phyloP scores from a whole-genome alignment of 2,113 vertebrate species.

The Ramphastos sulfuratus region DNA sequence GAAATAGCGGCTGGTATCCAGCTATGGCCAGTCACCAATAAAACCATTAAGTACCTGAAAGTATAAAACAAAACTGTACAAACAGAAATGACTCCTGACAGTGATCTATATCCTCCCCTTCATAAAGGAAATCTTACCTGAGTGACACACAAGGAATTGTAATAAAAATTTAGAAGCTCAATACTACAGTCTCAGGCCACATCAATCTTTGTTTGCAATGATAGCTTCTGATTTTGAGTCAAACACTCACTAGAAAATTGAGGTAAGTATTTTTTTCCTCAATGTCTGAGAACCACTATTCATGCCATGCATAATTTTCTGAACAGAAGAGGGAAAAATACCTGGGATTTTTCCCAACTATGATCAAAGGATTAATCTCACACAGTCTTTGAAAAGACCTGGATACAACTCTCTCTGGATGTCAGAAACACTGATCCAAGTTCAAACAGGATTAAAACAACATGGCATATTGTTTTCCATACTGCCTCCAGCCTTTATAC shows the following conservation, averaged over 20 bases:
- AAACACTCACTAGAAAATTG: background rate
- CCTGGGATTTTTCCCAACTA: background rate
- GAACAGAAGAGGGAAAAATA: background rate
- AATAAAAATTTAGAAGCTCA: constrained; percentile 77
- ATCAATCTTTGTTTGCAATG: constrained; percentile 73
- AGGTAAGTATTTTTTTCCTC: background rate
- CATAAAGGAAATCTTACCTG: constrained; percentile 69
- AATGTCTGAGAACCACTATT: constrained; percentile 47
- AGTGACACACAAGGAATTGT: constrained; percentile 69
- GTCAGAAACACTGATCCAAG: background rate
- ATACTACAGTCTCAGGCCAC: constrained; percentile 52
- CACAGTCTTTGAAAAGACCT: background rate
- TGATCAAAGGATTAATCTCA: background rate
- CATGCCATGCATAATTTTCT: constrained; percentile 17
- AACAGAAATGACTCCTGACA: constrained; percentile 72
- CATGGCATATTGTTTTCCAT: background rate
- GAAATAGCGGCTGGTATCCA: constrained; percentile 50
- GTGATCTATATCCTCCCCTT: constrained; percentile 62
- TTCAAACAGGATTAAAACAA: background rate
- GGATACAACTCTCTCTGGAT: background rate
- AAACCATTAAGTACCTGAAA: constrained; percentile 53
- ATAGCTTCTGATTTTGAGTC: constrained; percentile 53
- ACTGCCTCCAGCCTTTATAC: background rate
- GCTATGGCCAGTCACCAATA: constrained; percentile 59
- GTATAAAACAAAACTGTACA: constrained; percentile 63